Evolutionary conservation across 2,888 invertebrate species (phyloP).

Genomic region (Stenurella melanura): DNA sequence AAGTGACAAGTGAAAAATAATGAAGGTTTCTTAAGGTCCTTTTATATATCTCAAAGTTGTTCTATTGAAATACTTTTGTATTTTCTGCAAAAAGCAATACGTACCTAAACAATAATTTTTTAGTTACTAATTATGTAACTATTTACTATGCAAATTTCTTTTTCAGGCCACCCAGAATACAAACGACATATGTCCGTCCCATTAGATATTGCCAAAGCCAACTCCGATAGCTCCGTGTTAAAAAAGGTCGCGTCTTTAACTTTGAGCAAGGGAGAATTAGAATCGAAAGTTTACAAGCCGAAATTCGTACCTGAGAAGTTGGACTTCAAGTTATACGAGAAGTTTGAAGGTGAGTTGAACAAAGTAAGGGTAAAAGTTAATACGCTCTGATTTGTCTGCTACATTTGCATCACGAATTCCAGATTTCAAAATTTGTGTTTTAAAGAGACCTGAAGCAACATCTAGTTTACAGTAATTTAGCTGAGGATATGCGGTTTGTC

Average conservation of each 20-base stretch:
- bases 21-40: too few relatives aligned
- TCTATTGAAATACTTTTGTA: too few relatives aligned
- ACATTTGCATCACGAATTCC: background rate
- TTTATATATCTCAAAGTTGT: too few relatives aligned
- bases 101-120: background rate
- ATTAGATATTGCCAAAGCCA: conserved; percentile 71
- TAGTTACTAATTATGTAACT: background rate
- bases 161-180: conserved; percentile 64
- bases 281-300: conserved; percentile 81
- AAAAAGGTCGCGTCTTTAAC: conserved; percentile 91
- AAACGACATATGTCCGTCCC: conserved; percentile 71
- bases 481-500: too few relatives aligned
- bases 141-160: conserved; percentile 14
- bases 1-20: too few relatives aligned
- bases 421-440: conserved; percentile 5
- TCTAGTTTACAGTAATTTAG: background rate
- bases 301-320: conserved; percentile 90
- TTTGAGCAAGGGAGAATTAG: conserved; percentile 81
- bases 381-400: background rate
- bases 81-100: too few relatives aligned
- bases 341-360: conserved; percentile 88
- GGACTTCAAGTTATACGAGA: conserved; percentile 90
- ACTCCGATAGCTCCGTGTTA: conserved; percentile 81
- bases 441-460: background rate
- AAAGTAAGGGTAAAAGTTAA: conserved; percentile 16